Evolutionary conservation across 2,113 vertebrate species (phyloP).

Genomic region (Mormoops blainvillei): DNA sequence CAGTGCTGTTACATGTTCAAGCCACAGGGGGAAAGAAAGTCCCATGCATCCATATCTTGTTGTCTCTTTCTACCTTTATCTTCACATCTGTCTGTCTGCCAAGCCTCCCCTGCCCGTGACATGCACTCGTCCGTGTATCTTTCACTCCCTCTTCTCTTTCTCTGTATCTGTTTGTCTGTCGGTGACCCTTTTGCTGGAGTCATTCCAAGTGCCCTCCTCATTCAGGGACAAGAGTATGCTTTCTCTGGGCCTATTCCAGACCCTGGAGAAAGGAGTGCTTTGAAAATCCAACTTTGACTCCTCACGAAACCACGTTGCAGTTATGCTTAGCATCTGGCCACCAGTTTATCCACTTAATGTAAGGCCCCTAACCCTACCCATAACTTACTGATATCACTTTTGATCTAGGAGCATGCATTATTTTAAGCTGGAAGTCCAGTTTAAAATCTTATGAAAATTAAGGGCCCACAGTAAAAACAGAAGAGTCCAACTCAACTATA

Average conservation of each 20-base stretch:
- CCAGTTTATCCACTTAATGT: not conserved
- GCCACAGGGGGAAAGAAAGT: not conserved
- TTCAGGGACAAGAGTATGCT: not conserved
- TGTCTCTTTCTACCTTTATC: not conserved
- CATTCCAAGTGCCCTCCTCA: not conserved
- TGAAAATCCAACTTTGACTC: constrained; percentile 18
- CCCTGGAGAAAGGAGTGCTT: not conserved
- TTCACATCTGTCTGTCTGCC: not conserved
- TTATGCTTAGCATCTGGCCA: not conserved
- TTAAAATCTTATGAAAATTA: constrained; percentile 28
- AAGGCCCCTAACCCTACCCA: not conserved
- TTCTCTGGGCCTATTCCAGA: not conserved
- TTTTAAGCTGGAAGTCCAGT: not conserved
- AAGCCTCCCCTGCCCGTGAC: not conserved
- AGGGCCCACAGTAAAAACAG: not conserved
- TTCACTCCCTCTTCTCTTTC: not conserved
- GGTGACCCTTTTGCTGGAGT: not conserved
- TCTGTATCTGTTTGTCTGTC: not conserved
- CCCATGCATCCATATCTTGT: not conserved
- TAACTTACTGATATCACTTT: not conserved
- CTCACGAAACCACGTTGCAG: not conserved
- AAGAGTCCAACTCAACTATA: not conserved
- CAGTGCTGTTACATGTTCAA: not conserved
- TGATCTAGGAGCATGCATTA: not conserved
- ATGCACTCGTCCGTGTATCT: not conserved